phyloP scores from a whole-genome alignment of 1,140 invertebrate species.

The Dinoponera quadriceps region DNA sequence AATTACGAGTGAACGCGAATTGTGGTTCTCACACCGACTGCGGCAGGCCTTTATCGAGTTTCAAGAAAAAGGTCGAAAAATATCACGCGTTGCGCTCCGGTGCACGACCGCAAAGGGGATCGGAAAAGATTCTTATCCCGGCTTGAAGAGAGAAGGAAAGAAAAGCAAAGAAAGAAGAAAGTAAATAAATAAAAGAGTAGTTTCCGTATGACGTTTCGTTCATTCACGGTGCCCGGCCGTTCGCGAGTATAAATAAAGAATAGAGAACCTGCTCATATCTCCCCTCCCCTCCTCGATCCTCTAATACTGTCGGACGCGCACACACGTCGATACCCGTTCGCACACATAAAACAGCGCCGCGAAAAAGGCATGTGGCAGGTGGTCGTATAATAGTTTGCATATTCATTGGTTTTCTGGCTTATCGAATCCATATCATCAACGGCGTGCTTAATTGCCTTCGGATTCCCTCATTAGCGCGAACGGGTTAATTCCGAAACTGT shows the following conservation, averaged over 20 bases:
- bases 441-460: constrained; percentile 79
- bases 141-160: not conserved
- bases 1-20: too few species aligned
- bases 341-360: constrained; percentile 13
- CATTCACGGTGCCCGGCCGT: constrained; percentile 12
- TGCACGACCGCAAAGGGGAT: not conserved
- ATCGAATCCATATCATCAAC: constrained; percentile 78
- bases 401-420: constrained; percentile 78
- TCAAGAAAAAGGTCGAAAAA: not conserved
- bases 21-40: too few species aligned
- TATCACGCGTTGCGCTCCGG: not conserved
- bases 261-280: constrained; percentile 20
- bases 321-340: constrained; percentile 26
- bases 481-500: constrained; percentile 77
- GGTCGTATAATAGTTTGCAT: constrained; percentile 77
- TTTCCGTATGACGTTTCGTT: constrained; percentile 23
- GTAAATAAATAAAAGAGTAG: not conserved
- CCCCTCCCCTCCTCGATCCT: not conserved
- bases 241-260: constrained; percentile 37
- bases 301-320: constrained; percentile 5
- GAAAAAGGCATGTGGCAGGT: constrained; percentile 69
- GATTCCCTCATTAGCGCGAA: constrained; percentile 81
- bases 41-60: too few species aligned
- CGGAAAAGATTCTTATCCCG: not conserved
- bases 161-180: not conserved